phyloP scores from a whole-genome alignment of 2,113 vertebrate species.

The Nesogale talazaci region DNA sequence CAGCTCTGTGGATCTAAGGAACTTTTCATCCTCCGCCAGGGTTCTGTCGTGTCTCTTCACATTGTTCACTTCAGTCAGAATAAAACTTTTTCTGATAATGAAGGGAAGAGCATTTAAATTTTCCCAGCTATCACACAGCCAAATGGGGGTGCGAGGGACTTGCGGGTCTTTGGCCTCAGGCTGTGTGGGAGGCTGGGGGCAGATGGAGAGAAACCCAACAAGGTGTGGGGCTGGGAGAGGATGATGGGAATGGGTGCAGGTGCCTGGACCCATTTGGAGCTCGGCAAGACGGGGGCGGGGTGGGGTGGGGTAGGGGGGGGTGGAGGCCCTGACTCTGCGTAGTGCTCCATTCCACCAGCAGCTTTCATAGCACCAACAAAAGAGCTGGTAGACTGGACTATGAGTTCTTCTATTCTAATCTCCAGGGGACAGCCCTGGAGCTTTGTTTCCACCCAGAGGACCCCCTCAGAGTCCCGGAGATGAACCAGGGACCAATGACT shows the following conservation, averaged over 20 bases:
- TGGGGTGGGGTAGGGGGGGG: accelerated
- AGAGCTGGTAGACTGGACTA: neutral
- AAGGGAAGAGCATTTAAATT: slow-evolving; percentile 37
- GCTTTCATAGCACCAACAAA: neutral
- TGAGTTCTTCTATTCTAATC: neutral
- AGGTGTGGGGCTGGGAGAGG: neutral
- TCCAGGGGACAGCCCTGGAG: neutral
- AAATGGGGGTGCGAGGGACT: neutral
- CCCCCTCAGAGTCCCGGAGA: neutral
- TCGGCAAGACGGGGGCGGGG: no score
- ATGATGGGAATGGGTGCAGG: accelerated
- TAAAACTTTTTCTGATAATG: slow-evolving; percentile 66
- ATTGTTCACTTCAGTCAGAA: slow-evolving; percentile 70
- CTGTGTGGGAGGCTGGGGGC: neutral
- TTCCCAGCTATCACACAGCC: neutral
- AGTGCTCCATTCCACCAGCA: neutral
- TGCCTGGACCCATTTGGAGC: accelerated
- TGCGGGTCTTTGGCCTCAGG: accelerated
- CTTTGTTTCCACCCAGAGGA: neutral
- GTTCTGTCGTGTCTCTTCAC: neutral
- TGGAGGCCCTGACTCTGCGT: neutral
- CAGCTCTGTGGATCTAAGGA: slow-evolving; percentile 59
- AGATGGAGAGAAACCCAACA: neutral
- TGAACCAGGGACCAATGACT: neutral
- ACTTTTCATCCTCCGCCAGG: slow-evolving; percentile 62